phyloP scores from a whole-genome alignment of 1,140 invertebrate species.

The Dendrolimus kikuchii region DNA sequence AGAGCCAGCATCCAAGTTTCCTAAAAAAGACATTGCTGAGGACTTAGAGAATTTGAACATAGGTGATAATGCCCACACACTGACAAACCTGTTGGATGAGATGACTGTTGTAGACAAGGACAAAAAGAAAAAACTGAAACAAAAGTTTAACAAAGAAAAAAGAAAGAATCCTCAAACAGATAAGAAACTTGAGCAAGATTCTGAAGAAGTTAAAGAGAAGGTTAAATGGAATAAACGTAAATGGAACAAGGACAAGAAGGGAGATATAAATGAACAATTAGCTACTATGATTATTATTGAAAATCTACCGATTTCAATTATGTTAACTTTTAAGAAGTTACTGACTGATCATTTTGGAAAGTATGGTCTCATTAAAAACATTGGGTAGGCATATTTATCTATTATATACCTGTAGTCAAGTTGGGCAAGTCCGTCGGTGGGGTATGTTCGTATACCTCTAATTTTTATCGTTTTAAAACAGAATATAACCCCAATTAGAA shows the following conservation, averaged over 20 bases:
- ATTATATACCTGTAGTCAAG: too few relatives aligned
- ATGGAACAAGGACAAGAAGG: slow-evolving; percentile 51
- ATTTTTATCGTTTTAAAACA: too few relatives aligned
- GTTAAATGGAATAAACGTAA: slow-evolving; percentile 50
- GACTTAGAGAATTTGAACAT: slow-evolving; percentile 54
- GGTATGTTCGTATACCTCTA: too few relatives aligned
- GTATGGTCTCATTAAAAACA: slow-evolving; percentile 37
- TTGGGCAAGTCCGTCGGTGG: too few relatives aligned
- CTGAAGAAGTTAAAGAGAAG: slow-evolving; percentile 36
- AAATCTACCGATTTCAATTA: slow-evolving; percentile 41
- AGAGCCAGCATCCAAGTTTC: slow-evolving; percentile 26
- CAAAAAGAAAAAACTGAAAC: slow-evolving; percentile 34
- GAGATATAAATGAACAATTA: slow-evolving; percentile 16
- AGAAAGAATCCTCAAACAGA: slow-evolving; percentile 5
- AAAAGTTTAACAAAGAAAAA: slow-evolving; percentile 13
- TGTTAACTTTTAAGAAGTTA: slow-evolving; percentile 41
- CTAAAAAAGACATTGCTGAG: slow-evolving; percentile 38
- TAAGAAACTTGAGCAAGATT: slow-evolving; percentile 4
- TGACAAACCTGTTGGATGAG: slow-evolving; percentile 47
- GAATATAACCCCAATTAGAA: too few relatives aligned
- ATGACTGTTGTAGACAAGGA: slow-evolving; percentile 52
- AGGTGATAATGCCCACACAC: slow-evolving; percentile 49
- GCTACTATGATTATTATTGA: slow-evolving; percentile 37
- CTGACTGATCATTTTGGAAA: slow-evolving; percentile 44
- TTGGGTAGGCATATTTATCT: slow-evolving; percentile 32